A percentile compares a stretch with the other conserved stretches of the same genome.
These are phyloP conservation scores for Macaria notata DNA, from an alignment of 2,888 invertebrate species.

Conservation along the genomic window DNA sequence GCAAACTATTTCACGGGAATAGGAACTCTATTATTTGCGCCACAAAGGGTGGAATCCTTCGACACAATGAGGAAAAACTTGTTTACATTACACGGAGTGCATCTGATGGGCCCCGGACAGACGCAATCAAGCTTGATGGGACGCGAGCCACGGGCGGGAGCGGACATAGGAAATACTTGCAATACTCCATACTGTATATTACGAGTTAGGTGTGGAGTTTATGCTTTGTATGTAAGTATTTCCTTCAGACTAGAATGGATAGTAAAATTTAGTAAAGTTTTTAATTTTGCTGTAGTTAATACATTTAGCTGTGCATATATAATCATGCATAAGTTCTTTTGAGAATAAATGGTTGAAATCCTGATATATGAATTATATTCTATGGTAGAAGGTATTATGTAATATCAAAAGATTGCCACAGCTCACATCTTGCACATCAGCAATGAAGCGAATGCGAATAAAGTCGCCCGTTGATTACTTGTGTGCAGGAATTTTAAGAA, in stretches of 20 bases:
- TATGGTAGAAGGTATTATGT: too few species aligned
- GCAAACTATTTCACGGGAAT: constrained; percentile 38
- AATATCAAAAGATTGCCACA: background rate
- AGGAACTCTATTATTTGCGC: constrained; percentile 58
- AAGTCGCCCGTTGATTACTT: constrained; percentile 55
- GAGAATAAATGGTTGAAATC: too few species aligned
- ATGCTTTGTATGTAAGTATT: too few species aligned
- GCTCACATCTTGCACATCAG: constrained; percentile 21
- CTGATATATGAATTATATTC: too few species aligned
- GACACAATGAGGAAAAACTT: constrained; percentile 60
- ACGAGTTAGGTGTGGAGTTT: too few species aligned
- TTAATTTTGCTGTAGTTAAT: too few species aligned
- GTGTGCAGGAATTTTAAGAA: constrained; percentile 58
- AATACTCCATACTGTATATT: too few species aligned
- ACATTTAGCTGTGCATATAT: too few species aligned
- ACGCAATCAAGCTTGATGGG: constrained; percentile 43
- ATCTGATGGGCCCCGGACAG: constrained; percentile 55
- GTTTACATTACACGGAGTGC: constrained; percentile 63
- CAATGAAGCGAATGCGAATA: constrained; percentile 12
- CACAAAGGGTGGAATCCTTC: constrained; percentile 54
- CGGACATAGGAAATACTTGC: constrained; percentile 6
- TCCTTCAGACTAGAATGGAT: too few species aligned
- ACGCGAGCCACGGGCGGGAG: constrained; percentile 25
- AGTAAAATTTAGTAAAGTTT: too few species aligned
- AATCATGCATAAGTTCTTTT: too few species aligned